These are phyloP conservation scores for Formica selysi DNA, from an alignment of 1,140 invertebrate genomes.

Conservation along the genomic window DNA sequence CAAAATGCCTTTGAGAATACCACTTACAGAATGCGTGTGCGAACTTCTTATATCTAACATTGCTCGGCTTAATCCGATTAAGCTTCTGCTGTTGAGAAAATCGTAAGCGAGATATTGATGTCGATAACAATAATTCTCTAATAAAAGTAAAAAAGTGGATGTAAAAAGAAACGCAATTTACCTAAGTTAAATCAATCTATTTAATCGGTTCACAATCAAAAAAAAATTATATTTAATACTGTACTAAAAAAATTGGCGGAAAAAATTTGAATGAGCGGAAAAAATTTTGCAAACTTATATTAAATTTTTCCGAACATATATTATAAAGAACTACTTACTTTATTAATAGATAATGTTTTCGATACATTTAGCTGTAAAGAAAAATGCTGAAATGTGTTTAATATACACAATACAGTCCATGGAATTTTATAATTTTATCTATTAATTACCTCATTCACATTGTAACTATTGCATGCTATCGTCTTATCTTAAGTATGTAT, in stretches of 20 bases:
- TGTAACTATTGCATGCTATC: background rate
- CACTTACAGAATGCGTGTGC: constrained; percentile 51
- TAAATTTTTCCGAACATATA: background rate
- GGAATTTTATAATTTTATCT: background rate
- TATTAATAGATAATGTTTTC: background rate
- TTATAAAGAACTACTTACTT: background rate
- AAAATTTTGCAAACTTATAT: background rate
- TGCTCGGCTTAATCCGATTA: constrained; percentile 23
- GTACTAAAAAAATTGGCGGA: background rate
- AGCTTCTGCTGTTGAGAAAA: constrained; percentile 17
- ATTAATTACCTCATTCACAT: background rate
- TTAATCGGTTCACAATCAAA: background rate
- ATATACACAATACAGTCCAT: background rate
- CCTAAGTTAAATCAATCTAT: background rate
- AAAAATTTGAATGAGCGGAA: background rate
- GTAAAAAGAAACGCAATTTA: background rate
- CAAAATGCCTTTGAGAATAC: constrained; percentile 54
- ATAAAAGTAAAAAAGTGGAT: background rate
- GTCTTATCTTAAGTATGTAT: background rate
- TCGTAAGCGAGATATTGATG: background rate
- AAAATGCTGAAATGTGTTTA: background rate
- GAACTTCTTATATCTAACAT: constrained; percentile 41
- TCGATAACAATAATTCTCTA: background rate
- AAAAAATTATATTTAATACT: constrained; percentile 15
- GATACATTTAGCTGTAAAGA: background rate